These are phyloP conservation scores for Chitala chitala DNA, from an alignment of 2,113 vertebrate species.

Conservation along the genomic window DNA sequence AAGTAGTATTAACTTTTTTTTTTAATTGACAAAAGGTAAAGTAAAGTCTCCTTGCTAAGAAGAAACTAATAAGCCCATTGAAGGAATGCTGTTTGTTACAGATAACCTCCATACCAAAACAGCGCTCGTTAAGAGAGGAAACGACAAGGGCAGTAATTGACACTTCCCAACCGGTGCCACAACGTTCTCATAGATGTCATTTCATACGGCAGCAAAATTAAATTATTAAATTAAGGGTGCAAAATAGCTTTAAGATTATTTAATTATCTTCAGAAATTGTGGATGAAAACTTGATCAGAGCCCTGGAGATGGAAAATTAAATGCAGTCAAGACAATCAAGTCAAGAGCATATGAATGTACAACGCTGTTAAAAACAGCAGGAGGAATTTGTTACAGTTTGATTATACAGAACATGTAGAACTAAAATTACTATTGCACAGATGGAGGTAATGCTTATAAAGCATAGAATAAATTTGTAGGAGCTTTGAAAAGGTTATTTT, in stretches of 20 bases:
- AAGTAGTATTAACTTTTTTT: no score
- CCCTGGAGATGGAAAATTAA: constrained; percentile 11
- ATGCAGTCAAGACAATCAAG: constrained; percentile 13
- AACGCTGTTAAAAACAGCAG: no score
- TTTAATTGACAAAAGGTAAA: no score
- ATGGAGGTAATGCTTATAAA: background rate
- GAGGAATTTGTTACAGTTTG: background rate
- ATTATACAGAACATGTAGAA: background rate
- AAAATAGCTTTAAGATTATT: background rate
- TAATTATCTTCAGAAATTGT: constrained; percentile 6
- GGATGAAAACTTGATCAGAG: constrained; percentile 7
- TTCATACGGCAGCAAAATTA: background rate
- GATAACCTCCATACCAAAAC: no score
- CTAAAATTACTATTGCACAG: background rate
- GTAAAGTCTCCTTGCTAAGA: no score
- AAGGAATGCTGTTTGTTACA: no score
- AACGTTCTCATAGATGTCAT: background rate
- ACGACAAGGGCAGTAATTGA: no score
- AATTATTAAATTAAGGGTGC: background rate
- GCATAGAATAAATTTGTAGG: background rate
- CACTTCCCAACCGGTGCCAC: background rate
- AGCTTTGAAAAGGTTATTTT: background rate
- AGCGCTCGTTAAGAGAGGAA: no score
- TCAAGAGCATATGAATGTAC: background rate
- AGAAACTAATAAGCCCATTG: no score